These are phyloP conservation scores for Phylloscopus collybita DNA, from an alignment of 2,797 vertebrate genomes.

Conservation along the genomic window DNA sequence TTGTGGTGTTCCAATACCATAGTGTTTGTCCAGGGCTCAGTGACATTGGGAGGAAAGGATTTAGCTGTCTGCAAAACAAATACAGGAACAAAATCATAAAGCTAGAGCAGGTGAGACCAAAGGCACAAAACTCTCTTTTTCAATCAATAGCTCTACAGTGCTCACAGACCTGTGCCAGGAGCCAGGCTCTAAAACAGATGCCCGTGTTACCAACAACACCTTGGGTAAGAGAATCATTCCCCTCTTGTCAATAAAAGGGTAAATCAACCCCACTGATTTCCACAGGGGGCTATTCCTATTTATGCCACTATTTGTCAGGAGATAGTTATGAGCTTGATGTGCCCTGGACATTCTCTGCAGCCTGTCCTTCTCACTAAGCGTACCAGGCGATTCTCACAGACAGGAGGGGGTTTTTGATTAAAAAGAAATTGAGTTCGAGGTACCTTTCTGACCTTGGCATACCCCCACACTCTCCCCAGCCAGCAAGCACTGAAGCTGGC, in stretches of 20 bases:
- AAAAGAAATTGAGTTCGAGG: not conserved
- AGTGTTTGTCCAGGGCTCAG: not conserved
- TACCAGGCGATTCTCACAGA: not conserved
- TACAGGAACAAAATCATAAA: not conserved
- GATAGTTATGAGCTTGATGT: not conserved
- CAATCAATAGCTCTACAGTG: not conserved
- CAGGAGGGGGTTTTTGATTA: not conserved
- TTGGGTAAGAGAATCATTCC: not conserved
- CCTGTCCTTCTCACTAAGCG: not conserved
- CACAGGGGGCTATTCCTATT: not conserved
- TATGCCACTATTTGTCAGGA: not conserved
- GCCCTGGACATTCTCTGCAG: not conserved
- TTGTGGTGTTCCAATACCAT: not conserved
- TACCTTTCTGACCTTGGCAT: not conserved
- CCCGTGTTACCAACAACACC: not conserved
- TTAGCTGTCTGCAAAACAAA: conserved; percentile 39
- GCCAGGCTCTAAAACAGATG: not conserved
- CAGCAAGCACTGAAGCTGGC: not conserved
- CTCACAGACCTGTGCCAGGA: not conserved
- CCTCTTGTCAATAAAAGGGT: not conserved
- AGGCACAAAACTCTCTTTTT: not conserved
- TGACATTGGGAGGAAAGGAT: not conserved
- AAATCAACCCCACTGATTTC: not conserved
- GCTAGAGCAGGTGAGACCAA: not conserved
- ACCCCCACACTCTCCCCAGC: not conserved